Evolutionary conservation across 1,140 invertebrate species (phyloP), one percentile per base, ranked within the genome.

Genomic region (Sitophilus oryzae): DNA sequence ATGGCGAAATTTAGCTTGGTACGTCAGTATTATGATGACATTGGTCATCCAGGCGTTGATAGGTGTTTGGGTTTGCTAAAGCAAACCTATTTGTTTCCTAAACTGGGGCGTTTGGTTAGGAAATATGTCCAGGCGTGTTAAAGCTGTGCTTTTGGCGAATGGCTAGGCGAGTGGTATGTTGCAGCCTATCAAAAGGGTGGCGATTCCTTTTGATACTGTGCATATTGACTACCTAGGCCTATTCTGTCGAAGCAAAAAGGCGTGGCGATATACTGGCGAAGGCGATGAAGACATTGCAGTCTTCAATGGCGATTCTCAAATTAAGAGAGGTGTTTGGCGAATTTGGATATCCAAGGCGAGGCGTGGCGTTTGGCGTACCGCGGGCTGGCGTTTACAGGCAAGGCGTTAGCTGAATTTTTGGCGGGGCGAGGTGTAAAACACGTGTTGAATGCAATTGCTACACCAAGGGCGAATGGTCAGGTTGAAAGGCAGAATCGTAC

Each of bases 21-120:
- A 2, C 10, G 38, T 8, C 14, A 46, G n/a, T 34, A 46, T 23
- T 51, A 58, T 42, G 50, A 58, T 36, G 34, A 52, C n/a, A 23
- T 40, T 10, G 51, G 56, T 15, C 51, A 58, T 34, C 23, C 36
- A 4, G 50, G 35, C 9, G 5, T 43, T 16, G 43, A 58, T 1
- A 23, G 21, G n/a, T 19, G 5, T 3, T 25, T 43, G 8, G 20
- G 2, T 2, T n/a, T 42, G 6, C n/a, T 52, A 6, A 30, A 36
- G 57, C 3, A 63, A 36, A 36, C 50, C 2, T 68, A 64, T 34
- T 74, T 65, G 70, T 72, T 72, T 69, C 40, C 38, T 18, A 5
- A 16, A 15, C 23, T 52, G 40, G 9, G 20, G 6, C 3, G 30
- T 2, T 52, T 34, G 35, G 40, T 52, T 1, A 22, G 3, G 9